Percentiles rank a stretch among this genome's conserved stretches.
Conservation (phyloP, 2,888 invertebrate species). For the Myathropa florea region DNA sequence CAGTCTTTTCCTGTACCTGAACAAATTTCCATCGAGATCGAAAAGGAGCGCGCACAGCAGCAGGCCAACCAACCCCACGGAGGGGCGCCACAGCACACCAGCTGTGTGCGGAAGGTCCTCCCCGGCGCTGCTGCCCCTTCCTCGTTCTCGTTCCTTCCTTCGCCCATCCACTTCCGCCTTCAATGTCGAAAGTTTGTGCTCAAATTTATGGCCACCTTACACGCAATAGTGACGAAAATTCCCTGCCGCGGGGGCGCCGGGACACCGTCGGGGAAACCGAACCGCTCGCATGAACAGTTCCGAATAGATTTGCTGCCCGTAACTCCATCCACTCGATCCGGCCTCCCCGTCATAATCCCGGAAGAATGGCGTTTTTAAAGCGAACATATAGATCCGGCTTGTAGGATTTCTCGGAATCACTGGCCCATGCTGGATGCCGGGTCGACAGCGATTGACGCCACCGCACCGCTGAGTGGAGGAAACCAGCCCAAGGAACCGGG, state of each 20-base stretch:
- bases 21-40: slow-evolving; percentile 16
- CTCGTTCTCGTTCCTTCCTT: slow-evolving; percentile 9
- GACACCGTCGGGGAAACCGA: neutral
- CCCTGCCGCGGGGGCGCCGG: neutral
- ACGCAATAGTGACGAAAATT: slow-evolving; percentile 66
- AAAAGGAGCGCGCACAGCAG: neutral
- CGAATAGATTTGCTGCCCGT: slow-evolving; percentile 16
- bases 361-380: slow-evolving; percentile 54
- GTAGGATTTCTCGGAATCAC: neutral
- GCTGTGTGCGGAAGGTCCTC: slow-evolving; percentile 42
- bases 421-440: slow-evolving; percentile 3
- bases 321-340: neutral
- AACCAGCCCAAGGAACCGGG: slow-evolving; percentile 19
- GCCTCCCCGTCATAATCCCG: slow-evolving; percentile 46
- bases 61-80: slow-evolving; percentile 2
- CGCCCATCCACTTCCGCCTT: slow-evolving; percentile 29
- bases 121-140: slow-evolving; percentile 11
- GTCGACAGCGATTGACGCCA: neutral
- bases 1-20: slow-evolving; percentile 12
- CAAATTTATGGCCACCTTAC: slow-evolving; percentile 63
- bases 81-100: slow-evolving; percentile 23
- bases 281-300: slow-evolving; percentile 46
- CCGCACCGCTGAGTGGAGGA: neutral
- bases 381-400: slow-evolving; percentile 44
- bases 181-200: slow-evolving; percentile 48